Conservation (phyloP, 2,797 vertebrate genomes). For the Sorex maritimensis region DNA sequence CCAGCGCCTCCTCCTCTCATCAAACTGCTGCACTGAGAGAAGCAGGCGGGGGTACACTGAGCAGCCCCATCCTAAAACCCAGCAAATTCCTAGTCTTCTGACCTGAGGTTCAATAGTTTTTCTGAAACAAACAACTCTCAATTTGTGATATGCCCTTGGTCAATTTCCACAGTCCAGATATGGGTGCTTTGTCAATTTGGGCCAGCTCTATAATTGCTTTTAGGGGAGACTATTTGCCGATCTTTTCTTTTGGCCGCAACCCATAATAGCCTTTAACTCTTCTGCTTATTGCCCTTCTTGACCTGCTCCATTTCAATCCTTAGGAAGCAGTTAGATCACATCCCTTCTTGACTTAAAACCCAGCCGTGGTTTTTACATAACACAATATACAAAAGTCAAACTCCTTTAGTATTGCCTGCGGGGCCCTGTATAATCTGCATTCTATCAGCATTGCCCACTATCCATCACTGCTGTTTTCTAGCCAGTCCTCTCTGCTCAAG, state of each 20-base stretch:
- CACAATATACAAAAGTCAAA: slow-evolving; percentile 18
- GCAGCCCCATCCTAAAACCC: background rate
- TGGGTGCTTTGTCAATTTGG: slow-evolving; percentile 5
- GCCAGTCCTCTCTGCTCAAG: no score
- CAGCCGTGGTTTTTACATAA: background rate
- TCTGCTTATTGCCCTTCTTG: slow-evolving; percentile 14
- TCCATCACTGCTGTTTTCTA: no score
- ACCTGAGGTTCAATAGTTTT: background rate
- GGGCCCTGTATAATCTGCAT: background rate
- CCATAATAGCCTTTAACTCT: background rate
- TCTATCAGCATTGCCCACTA: background rate
- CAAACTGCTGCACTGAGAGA: background rate
- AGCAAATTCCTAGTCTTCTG: background rate
- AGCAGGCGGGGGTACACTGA: background rate
- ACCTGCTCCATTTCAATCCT: slow-evolving; percentile 20
- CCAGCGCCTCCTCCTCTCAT: background rate
- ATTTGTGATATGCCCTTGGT: background rate
- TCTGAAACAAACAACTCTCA: slow-evolving; percentile 50
- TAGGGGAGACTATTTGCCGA: background rate
- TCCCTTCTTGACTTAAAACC: slow-evolving; percentile 14
- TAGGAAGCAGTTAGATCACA: slow-evolving; percentile 34
- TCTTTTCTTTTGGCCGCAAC: slow-evolving; percentile 20
- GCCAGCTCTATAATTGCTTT: background rate
- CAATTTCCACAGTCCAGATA: slow-evolving; percentile 14
- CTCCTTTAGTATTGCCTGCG: background rate